Percentiles rank a stretch among this genome's conserved stretches.
phyloP scores from a whole-genome alignment of 2,113 vertebrate genomes.

The Monarcha castaneiventris region DNA sequence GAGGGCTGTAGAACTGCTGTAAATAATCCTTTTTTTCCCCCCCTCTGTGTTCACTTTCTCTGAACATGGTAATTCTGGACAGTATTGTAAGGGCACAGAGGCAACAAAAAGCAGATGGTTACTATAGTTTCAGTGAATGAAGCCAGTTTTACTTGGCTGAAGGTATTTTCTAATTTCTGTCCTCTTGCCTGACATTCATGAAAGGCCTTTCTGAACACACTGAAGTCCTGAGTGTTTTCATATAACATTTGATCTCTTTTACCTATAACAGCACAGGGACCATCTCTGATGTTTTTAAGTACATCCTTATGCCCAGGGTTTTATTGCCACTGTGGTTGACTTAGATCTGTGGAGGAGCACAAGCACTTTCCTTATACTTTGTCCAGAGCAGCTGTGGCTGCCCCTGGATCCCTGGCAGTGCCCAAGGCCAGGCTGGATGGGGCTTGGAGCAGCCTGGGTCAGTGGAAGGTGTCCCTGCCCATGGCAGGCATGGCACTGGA shows the following conservation, averaged over 20 bases:
- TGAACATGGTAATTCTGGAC: not conserved
- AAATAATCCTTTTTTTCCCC: not conserved
- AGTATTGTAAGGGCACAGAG: not conserved
- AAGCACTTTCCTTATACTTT: not conserved
- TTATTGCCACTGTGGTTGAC: not conserved
- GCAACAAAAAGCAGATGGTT: constrained; percentile 49
- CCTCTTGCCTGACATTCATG: not conserved
- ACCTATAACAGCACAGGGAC: constrained; percentile 4
- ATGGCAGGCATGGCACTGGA: not conserved
- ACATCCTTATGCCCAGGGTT: constrained; percentile 14
- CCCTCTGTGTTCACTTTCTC: not conserved
- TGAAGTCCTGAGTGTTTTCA: not conserved
- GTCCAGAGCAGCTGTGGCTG: not conserved
- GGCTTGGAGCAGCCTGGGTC: not conserved
- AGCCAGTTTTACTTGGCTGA: constrained; percentile 4
- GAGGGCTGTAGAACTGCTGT: not conserved
- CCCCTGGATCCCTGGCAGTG: not conserved
- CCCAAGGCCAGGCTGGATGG: fast-evolving
- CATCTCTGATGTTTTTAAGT: constrained; percentile 44
- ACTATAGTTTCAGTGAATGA: constrained; percentile 14
- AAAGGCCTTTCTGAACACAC: not conserved
- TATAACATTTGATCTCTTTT: not conserved
- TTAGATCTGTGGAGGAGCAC: not conserved
- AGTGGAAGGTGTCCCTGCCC: not conserved
- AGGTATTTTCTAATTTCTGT: constrained; percentile 43